These are phyloP conservation scores for Chloromyia formosa DNA, from an alignment of 2,888 invertebrate species.

Conservation along the genomic window DNA sequence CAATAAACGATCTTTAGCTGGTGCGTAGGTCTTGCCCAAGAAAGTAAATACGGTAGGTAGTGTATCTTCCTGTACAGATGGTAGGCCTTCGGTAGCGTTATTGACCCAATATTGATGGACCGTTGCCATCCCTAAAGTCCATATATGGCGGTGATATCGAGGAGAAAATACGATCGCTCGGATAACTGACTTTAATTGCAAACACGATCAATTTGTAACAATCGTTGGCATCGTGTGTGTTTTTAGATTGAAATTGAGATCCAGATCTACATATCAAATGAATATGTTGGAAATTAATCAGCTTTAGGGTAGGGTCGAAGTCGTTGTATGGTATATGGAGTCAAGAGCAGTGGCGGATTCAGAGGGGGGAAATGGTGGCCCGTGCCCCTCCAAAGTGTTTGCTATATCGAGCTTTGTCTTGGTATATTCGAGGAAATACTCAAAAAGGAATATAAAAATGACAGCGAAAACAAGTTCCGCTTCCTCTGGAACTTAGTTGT, in stretches of 20 bases:
- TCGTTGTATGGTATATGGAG: too few species aligned
- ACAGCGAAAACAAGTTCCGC: too few species aligned
- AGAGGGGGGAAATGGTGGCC: too few species aligned
- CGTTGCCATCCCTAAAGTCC: not conserved
- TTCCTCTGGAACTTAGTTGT: too few species aligned
- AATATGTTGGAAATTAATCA: slow-evolving; percentile 20
- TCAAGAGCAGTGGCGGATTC: too few species aligned
- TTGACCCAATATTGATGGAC: slow-evolving; percentile 13
- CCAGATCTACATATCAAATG: slow-evolving; percentile 17
- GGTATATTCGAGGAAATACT: too few species aligned
- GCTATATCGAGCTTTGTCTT: too few species aligned
- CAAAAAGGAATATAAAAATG: too few species aligned
- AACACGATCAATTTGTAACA: slow-evolving; percentile 19
- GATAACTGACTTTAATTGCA: slow-evolving; percentile 31
- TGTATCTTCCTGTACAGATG: slow-evolving; percentile 13
- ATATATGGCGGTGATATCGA: slow-evolving; percentile 14
- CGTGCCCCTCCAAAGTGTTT: too few species aligned
- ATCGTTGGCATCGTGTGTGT: slow-evolving; percentile 28
- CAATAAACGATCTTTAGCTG: slow-evolving; percentile 2
- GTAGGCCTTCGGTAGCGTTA: slow-evolving; percentile 36
- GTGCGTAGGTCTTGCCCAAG: slow-evolving; percentile 19
- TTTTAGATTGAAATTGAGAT: slow-evolving; percentile 20
- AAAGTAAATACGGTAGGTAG: too few species aligned
- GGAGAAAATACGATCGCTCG: slow-evolving; percentile 20
- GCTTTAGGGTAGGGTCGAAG: not conserved